phyloP scores from a whole-genome alignment of 2,113 vertebrate species.

The Herpetotheres cachinnans region DNA sequence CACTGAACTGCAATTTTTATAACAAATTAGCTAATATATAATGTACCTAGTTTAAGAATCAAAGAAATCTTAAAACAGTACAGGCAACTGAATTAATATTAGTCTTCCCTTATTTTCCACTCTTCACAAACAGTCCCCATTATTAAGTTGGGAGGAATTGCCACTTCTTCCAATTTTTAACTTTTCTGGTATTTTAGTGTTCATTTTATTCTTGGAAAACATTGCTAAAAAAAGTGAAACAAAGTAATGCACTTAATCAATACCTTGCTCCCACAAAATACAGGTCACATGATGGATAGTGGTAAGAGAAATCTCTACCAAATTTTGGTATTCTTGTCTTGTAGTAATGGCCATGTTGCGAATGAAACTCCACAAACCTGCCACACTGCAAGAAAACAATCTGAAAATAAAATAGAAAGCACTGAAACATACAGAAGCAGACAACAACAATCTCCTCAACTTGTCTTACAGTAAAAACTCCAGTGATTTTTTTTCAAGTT shows the following conservation, averaged over 20 bases:
- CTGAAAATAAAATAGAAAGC: slow-evolving; percentile 69
- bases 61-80: not conserved
- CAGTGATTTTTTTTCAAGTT: not conserved
- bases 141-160: not conserved
- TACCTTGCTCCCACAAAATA: slow-evolving; percentile 96
- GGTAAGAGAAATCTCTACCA: slow-evolving; percentile 94
- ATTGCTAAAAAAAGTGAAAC: not conserved
- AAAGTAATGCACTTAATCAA: not conserved
- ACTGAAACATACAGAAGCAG: not conserved
- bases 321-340: slow-evolving; percentile 96
- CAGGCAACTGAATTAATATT: not conserved
- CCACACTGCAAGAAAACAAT: slow-evolving; percentile 89
- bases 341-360: slow-evolving; percentile 93
- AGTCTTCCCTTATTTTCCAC: not conserved
- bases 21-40: not conserved
- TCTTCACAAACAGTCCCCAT: not conserved
- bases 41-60: not conserved
- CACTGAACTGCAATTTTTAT: not conserved
- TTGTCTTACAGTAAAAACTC: not conserved
- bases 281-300: slow-evolving; percentile 94
- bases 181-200: not conserved
- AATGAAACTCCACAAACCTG: slow-evolving; percentile 93
- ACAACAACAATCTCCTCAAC: not conserved
- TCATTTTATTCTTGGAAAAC: not conserved
- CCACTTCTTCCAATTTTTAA: not conserved